Conservation (phyloP, 2,113 vertebrate genomes). For the Saccopteryx leptura region DNA sequence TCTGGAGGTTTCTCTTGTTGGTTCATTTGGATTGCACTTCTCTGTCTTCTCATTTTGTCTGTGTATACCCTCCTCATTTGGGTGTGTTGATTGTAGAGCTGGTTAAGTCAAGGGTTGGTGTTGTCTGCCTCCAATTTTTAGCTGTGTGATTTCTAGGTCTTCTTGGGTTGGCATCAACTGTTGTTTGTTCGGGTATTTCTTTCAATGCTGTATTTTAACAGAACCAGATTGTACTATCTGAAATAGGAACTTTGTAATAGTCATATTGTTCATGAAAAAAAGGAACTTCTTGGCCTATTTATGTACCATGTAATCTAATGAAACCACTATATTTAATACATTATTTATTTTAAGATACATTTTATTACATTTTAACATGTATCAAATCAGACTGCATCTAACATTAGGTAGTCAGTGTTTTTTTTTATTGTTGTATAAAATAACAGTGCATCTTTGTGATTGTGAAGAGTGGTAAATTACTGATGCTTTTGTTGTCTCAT, state of each 20-base stretch:
- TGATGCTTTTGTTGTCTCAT: conserved; percentile 2
- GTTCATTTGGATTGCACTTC: too few species aligned
- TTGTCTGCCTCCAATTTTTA: too few species aligned
- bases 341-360: neutral
- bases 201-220: conserved; percentile 27
- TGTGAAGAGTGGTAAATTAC: neutral
- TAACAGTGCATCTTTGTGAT: neutral
- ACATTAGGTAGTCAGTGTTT: neutral
- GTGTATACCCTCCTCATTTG: too few species aligned
- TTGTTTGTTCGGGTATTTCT: neutral
- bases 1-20: too few species aligned
- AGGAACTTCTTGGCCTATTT: neutral
- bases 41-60: too few species aligned
- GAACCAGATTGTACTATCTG: neutral
- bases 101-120: too few species aligned
- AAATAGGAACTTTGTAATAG: neutral
- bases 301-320: neutral
- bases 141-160: too few species aligned
- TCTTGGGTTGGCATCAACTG: too few species aligned
- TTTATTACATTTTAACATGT: neutral
- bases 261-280: neutral
- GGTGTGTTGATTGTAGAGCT: too few species aligned
- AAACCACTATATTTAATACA: neutral
- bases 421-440: neutral
- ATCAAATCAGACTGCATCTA: neutral